These are phyloP conservation scores for Xyrichtys novacula DNA, from an alignment of 2,797 vertebrate genomes.

Conservation along the genomic window DNA sequence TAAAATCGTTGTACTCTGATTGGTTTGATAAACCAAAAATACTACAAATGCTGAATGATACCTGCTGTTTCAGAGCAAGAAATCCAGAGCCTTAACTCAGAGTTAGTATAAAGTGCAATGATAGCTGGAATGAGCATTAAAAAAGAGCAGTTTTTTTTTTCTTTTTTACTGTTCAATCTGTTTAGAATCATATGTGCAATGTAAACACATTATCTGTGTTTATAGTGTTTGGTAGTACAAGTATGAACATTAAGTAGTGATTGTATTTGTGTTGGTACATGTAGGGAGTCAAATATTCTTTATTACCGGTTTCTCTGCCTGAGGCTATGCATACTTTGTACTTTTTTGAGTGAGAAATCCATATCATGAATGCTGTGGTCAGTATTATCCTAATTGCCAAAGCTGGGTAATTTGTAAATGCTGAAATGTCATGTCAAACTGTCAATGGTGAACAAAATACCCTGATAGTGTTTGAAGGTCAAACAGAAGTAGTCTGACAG, in stretches of 20 bases:
- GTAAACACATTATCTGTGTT: no score
- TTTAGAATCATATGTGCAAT: no score
- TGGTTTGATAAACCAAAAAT: neutral
- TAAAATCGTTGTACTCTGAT: neutral
- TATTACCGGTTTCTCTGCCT: no score
- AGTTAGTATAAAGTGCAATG: no score
- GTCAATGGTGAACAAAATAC: neutral
- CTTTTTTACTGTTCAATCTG: no score
- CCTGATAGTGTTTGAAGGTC: neutral
- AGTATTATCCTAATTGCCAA: neutral
- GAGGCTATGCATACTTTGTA: neutral
- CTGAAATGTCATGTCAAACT: slow-evolving; percentile 1
- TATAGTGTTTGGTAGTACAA: no score
- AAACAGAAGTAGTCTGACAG: neutral
- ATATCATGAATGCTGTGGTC: neutral
- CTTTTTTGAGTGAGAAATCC: neutral
- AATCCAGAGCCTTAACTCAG: neutral
- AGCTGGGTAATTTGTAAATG: neutral
- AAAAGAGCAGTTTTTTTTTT: no score
- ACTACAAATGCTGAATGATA: neutral
- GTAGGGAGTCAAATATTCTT: no score
- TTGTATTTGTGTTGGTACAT: no score
- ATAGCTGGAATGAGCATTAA: no score
- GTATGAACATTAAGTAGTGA: no score
- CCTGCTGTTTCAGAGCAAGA: neutral